These are phyloP conservation scores for Rhopalosiphum maidis DNA, from an alignment of 1,140 invertebrate species.

Conservation along the genomic window DNA sequence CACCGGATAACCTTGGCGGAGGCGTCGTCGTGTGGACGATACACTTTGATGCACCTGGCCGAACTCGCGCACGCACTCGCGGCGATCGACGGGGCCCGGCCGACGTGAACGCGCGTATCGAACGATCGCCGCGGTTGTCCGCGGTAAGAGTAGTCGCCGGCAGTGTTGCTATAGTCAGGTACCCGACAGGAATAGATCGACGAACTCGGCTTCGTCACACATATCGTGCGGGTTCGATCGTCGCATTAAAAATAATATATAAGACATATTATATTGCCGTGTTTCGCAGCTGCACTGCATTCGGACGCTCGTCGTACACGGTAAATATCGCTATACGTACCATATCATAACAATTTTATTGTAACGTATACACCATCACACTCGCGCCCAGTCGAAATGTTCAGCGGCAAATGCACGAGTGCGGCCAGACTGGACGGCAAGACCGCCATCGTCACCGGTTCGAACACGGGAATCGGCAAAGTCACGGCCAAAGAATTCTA, in stretches of 20 bases:
- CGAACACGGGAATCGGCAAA: conserved; percentile 70
- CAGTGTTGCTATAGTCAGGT: background rate
- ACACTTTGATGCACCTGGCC: background rate
- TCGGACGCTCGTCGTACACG: background rate
- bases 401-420: conserved; percentile 60
- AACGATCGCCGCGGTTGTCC: background rate
- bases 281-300: no score
- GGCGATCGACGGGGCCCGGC: background rate
- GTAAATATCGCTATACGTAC: background rate
- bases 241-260: no score
- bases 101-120: background rate
- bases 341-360: no score
- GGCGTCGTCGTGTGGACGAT: background rate
- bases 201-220: background rate
- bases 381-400: background rate
- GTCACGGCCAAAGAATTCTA: conserved; percentile 68
- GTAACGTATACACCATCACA: background rate
- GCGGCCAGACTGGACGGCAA: conserved; percentile 65
- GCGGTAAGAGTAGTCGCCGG: background rate
- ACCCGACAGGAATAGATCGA: background rate
- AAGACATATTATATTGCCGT: no score
- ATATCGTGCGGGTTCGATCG: background rate
- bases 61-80: background rate
- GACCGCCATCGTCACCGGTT: conserved; percentile 70
- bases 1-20: background rate